Percentiles rank a stretch among this genome's conserved stretches.
Conservation (phyloP, 2,113 vertebrate species). For the Leptodactylus fuscus region DNA sequence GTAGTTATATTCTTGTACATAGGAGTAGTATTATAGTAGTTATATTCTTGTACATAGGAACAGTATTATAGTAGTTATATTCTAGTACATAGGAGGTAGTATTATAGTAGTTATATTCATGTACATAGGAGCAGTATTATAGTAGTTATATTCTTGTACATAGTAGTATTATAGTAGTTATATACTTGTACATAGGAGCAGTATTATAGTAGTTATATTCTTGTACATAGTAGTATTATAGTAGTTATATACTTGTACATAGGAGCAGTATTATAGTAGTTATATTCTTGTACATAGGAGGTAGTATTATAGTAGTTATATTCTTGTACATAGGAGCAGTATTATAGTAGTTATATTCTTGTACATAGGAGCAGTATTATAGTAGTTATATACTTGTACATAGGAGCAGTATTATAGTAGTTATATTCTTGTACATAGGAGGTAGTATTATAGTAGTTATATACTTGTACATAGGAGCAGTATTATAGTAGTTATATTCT, state of each 20-base stretch:
- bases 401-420: not conserved
- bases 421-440: no score
- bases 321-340: not conserved
- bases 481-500: constrained; percentile 1
- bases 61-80: no score
- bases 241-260: not conserved
- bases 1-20: constrained; percentile 1
- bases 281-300: no score
- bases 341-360: not conserved
- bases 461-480: not conserved
- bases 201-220: no score
- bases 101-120: constrained; percentile 10
- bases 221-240: not conserved
- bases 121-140: no score
- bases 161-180: no score
- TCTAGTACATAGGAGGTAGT: no score
- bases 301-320: not conserved
- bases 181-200: no score
- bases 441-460: no score
- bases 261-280: no score
- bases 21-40: not conserved
- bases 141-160: no score
- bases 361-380: not conserved
- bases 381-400: not conserved
- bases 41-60: not conserved